phyloP scores from a whole-genome alignment of 2,113 vertebrate species.

The Gymnarchus niloticus region DNA sequence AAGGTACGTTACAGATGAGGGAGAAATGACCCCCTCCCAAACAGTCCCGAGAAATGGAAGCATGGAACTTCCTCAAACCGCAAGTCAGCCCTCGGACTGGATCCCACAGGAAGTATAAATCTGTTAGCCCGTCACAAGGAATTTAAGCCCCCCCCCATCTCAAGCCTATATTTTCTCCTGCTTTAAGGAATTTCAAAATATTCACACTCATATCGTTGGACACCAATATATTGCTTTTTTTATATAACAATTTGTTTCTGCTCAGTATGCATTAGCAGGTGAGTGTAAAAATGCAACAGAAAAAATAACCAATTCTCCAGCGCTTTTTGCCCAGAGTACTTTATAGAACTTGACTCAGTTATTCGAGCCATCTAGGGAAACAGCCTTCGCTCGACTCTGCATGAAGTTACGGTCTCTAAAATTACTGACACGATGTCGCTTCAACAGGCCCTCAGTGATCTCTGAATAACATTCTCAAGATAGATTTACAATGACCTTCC shows the following conservation, averaged over 20 bases:
- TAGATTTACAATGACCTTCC: not conserved
- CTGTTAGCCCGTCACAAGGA: not conserved
- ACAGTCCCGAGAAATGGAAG: not conserved
- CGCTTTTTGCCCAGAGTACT: not conserved
- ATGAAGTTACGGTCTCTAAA: slow-evolving; percentile 5
- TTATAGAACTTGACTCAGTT: not conserved
- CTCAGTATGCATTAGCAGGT: not conserved
- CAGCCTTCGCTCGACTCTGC: not conserved
- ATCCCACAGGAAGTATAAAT: not conserved
- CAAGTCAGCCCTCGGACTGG: slow-evolving; percentile 1
- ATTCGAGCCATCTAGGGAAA: not conserved
- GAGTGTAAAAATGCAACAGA: not conserved
- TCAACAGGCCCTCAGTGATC: not conserved
- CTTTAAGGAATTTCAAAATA: not conserved
- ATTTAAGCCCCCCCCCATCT: not conserved
- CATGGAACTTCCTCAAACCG: not conserved
- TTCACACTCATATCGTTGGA: not conserved
- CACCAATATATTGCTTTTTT: not conserved
- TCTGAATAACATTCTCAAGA: not conserved
- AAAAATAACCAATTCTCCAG: not conserved
- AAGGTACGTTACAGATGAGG: not conserved
- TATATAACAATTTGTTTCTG: not conserved
- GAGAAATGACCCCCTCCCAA: not conserved
- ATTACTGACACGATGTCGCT: not conserved
- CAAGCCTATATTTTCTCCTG: not conserved